Evolutionary conservation across 2,797 vertebrate species (phyloP), one percentile per base, ranked within the genome.

Genomic region (Chelonia mydas): DNA sequence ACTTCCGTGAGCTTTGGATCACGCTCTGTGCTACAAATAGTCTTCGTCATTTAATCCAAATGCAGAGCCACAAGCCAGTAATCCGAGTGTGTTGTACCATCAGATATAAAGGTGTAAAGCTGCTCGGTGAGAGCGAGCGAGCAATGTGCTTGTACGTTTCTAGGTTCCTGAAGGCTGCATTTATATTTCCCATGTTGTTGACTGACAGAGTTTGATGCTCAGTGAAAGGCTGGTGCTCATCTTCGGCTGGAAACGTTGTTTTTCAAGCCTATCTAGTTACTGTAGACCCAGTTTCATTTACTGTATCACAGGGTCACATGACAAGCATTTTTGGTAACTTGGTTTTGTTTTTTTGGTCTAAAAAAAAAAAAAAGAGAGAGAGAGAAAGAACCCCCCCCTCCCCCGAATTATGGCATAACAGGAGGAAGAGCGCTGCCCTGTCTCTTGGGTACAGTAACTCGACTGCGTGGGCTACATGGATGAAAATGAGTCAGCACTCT

Each of bases 401-500:
- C 68, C 83, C 90, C 80, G 97, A 97, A 94, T 1, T 86, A 81
- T 91, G 92, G 97, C 79, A 91, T 96, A 97, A 96, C 97, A 88
- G 31, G 31, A 90, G 31, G 45, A 96, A 98, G 89, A 47, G 90
- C 21, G 74, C 77, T 88, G 85, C 2, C 47, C 45, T 86, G 45
- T 91, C 93, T 89, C 90, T 94, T 96, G 92, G 92, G 97, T 98
- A 97, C 97, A 97, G 96, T 98, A 97, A 98, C 98, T 96, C 97
- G 98, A 97, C 97, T 98, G 98, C 77, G 98, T 98, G 98, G 98
- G 98, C 98, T 98, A 87, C 81, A 87, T 83, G 92, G 88, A 98
- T 96, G 96, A 97, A 98, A 98, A 99, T 99, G 98, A 99, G 98
- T 99, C 98, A 99, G 99, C 98, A 91, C 76, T 51, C 37, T 37